These are phyloP conservation scores for Copidosoma floridanum DNA, from an alignment of 1,140 invertebrate genomes.

Conservation along the genomic window DNA sequence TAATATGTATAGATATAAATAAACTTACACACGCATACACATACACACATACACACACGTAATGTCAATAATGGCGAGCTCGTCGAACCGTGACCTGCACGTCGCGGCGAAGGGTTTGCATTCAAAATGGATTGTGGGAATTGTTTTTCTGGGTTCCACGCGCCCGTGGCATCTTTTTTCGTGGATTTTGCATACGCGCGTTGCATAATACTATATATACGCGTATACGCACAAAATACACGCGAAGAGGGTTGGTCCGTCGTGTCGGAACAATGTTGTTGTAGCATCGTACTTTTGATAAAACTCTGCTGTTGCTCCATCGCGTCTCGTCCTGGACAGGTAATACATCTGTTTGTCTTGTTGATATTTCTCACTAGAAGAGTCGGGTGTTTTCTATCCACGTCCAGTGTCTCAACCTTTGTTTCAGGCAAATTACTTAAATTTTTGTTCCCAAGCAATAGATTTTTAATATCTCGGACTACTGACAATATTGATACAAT, in stretches of 20 bases:
- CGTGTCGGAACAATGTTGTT: conserved; percentile 39
- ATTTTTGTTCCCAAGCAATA: too few relatives aligned
- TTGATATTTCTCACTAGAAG: conserved; percentile 11
- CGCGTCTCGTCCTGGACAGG: conserved; percentile 26
- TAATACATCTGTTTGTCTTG: conserved; percentile 28
- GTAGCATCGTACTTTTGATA: conserved; percentile 46
- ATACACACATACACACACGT: too few relatives aligned
- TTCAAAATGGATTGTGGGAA: conserved; percentile 49
- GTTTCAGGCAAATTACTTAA: too few relatives aligned
- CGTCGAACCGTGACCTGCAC: not conserved
- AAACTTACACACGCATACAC: too few relatives aligned
- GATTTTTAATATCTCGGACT: too few relatives aligned
- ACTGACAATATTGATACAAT: too few relatives aligned
- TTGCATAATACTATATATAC: too few relatives aligned
- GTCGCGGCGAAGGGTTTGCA: conserved; percentile 31
- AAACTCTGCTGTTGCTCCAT: conserved; percentile 33
- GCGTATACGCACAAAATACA: too few relatives aligned
- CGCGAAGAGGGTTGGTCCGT: too few relatives aligned
- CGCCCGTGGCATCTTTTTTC: too few relatives aligned
- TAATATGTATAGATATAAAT: too few relatives aligned
- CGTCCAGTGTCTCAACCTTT: not conserved
- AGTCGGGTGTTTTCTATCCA: not conserved
- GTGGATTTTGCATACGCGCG: conserved; percentile 28
- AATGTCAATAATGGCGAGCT: conserved; percentile 20
- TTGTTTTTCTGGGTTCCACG: conserved; percentile 50